Evolutionary conservation across 2,797 vertebrate species (phyloP).

Genomic region (Strix occidentalis): DNA sequence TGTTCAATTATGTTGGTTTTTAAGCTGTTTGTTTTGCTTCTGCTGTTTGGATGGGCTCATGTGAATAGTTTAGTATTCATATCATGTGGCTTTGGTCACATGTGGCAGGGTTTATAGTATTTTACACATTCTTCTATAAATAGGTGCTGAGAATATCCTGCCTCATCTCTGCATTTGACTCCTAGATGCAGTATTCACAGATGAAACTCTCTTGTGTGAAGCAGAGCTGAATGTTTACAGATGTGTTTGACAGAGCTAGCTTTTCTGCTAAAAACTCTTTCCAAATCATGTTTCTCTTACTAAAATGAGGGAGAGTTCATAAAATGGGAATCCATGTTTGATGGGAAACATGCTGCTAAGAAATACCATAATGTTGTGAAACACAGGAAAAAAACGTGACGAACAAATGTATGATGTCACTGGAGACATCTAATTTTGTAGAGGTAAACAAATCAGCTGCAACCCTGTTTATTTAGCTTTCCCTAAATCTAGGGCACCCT

Average conservation of each 20-base stretch:
- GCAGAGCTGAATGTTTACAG: neutral
- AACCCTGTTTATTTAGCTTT: neutral
- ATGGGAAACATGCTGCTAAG: neutral
- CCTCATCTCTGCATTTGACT: neutral
- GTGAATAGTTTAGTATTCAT: neutral
- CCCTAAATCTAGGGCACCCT: neutral
- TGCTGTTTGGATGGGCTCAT: neutral
- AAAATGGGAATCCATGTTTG: neutral
- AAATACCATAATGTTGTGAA: neutral
- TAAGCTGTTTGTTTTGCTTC: neutral
- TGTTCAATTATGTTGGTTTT: constrained; percentile 39
- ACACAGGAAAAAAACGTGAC: neutral
- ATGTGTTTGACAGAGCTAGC: neutral
- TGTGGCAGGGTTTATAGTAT: neutral
- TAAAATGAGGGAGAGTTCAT: neutral
- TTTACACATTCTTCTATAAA: neutral
- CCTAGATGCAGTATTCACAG: neutral
- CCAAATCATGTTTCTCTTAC: neutral
- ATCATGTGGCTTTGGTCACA: neutral
- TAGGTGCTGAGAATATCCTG: neutral
- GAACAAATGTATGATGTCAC: neutral
- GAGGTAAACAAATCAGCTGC: neutral
- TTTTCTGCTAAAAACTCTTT: neutral
- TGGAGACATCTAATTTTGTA: neutral
- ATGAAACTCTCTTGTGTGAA: neutral